These are phyloP conservation scores for Scaptomyza montana DNA, from an alignment of 1,140 invertebrate species.

Conservation along the genomic window DNA sequence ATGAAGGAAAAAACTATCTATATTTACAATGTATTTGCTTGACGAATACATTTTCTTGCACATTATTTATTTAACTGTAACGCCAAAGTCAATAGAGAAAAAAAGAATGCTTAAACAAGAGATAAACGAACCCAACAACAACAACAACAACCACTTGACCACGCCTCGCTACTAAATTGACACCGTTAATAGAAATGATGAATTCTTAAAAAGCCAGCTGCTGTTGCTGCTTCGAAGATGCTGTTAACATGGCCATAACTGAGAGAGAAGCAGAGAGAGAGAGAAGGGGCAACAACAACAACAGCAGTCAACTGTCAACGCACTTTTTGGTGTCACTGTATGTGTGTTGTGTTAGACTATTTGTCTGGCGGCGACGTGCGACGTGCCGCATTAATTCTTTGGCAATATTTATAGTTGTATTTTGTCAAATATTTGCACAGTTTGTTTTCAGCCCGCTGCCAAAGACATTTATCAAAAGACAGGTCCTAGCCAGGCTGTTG, in stretches of 20 bases:
- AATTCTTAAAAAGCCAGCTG: slow-evolving; percentile 54
- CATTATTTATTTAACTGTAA: slow-evolving; percentile 77
- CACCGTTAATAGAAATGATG: slow-evolving; percentile 57
- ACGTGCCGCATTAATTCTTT: slow-evolving; percentile 73
- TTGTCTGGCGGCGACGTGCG: slow-evolving; percentile 56
- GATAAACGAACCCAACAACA: slow-evolving; percentile 26
- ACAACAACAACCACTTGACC: slow-evolving; percentile 43
- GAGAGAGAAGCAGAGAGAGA: not conserved
- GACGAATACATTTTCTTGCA: slow-evolving; percentile 72
- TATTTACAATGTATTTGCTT: slow-evolving; percentile 78
- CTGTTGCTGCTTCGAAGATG: slow-evolving; percentile 29
- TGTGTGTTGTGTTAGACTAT: slow-evolving; percentile 48
- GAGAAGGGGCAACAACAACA: no score
- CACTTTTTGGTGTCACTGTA: slow-evolving; percentile 78
- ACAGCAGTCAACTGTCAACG: slow-evolving; percentile 48
- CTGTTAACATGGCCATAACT: slow-evolving; percentile 11
- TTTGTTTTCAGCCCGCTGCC: slow-evolving; percentile 72
- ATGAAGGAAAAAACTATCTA: slow-evolving; percentile 55
- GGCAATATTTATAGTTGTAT: slow-evolving; percentile 83
- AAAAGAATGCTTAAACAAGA: slow-evolving; percentile 69
- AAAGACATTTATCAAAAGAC: slow-evolving; percentile 76
- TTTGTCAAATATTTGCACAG: slow-evolving; percentile 83
- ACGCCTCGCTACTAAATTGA: slow-evolving; percentile 56
- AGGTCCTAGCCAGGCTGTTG: slow-evolving; percentile 10
- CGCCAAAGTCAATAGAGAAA: slow-evolving; percentile 65